These are phyloP conservation scores for Lasaia peninsularis DNA, from an alignment of 1,140 invertebrate genomes.

Conservation along the genomic window DNA sequence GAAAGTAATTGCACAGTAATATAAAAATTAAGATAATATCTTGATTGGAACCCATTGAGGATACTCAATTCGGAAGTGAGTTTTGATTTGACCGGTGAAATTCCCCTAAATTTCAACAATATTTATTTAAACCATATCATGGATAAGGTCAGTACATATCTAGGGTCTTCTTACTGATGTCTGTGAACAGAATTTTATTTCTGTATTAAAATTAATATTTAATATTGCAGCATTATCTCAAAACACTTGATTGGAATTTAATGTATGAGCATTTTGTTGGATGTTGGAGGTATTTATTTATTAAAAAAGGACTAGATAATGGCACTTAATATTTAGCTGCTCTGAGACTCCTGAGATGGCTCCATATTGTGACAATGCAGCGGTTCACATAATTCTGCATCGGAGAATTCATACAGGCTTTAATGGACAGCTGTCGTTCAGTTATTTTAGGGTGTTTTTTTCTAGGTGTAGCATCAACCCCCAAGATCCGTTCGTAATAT, in stretches of 20 bases:
- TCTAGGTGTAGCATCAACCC: constrained; percentile 66
- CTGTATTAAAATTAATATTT: constrained; percentile 74
- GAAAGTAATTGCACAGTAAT: constrained; percentile 33
- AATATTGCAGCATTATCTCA: constrained; percentile 72
- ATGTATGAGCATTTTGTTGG: constrained; percentile 61
- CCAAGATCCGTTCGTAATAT: constrained; percentile 50
- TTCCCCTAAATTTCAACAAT: constrained; percentile 33
- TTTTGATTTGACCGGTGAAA: constrained; percentile 29
- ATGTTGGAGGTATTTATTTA: constrained; percentile 70
- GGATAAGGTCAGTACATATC: constrained; percentile 67
- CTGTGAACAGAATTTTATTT: constrained; percentile 51
- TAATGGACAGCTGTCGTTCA: constrained; percentile 40
- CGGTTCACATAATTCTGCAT: constrained; percentile 33
- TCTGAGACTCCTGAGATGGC: constrained; percentile 47
- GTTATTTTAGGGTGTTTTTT: constrained; percentile 76
- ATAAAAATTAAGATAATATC: constrained; percentile 36
- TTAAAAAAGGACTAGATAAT: constrained; percentile 53
- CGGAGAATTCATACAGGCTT: constrained; percentile 27
- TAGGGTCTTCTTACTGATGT: constrained; percentile 60
- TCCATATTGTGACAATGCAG: constrained; percentile 42
- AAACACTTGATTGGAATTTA: constrained; percentile 69
- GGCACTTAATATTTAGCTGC: constrained; percentile 62
- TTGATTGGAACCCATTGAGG: constrained; percentile 24
- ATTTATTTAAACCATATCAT: constrained; percentile 41
- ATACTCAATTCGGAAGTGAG: constrained; percentile 30